These are phyloP conservation scores for Channallabes apus DNA, from an alignment of 2,797 vertebrate species.

Conservation along the genomic window DNA sequence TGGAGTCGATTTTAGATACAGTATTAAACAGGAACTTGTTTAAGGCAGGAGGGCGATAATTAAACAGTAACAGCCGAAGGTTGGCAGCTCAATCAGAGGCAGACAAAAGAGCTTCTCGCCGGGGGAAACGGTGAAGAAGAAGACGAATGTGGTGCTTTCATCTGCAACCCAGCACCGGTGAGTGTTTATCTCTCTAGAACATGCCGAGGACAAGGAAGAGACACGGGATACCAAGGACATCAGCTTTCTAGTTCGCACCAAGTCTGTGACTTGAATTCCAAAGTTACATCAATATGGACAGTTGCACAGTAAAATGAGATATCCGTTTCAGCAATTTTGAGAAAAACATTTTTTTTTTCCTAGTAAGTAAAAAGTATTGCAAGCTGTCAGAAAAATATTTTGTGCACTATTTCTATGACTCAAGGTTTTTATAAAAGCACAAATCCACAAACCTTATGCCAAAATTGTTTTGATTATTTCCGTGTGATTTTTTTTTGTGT, in stretches of 20 bases:
- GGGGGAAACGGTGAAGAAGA: not conserved
- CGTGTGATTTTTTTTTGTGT: too few species aligned
- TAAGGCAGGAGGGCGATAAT: constrained; percentile 13
- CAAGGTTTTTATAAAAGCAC: too few species aligned
- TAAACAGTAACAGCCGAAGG: constrained; percentile 13
- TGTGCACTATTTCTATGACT: too few species aligned
- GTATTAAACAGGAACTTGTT: constrained; percentile 20
- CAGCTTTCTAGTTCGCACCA: not conserved
- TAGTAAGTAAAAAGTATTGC: too few species aligned
- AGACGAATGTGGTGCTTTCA: constrained; percentile 23
- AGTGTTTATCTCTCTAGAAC: constrained; percentile 8
- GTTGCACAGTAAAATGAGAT: too few species aligned
- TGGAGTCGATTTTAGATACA: constrained; percentile 7
- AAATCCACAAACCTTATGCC: too few species aligned
- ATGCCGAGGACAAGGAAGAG: not conserved
- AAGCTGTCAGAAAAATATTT: too few species aligned
- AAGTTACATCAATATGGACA: not conserved
- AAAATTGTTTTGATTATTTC: too few species aligned
- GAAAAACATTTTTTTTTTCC: too few species aligned
- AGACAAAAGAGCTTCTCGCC: constrained; percentile 19
- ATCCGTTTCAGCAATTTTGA: too few species aligned
- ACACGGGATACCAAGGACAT: not conserved
- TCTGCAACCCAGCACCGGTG: not conserved
- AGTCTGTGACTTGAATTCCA: not conserved
- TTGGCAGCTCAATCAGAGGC: constrained; percentile 25